Conservation (phyloP, 2,888 invertebrate species). For the Andrena haemorrhoa region DNA sequence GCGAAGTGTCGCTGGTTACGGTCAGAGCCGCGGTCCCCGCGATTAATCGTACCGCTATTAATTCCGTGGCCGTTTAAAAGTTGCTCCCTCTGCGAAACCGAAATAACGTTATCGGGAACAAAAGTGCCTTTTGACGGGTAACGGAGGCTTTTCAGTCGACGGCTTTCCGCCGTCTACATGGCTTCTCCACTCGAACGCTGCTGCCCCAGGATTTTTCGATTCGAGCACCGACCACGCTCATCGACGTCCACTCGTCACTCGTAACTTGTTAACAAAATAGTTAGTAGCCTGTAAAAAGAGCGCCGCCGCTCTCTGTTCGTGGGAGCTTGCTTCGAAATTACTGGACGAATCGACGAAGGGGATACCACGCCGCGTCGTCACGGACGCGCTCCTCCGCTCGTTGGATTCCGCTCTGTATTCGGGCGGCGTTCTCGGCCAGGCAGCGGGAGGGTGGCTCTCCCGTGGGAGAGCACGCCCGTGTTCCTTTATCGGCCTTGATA, state of each 20-base stretch:
- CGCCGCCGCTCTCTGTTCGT: neutral
- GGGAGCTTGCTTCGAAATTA: slow-evolving; percentile 6
- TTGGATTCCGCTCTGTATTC: slow-evolving; percentile 60
- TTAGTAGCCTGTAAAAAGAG: neutral
- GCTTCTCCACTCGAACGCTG: slow-evolving; percentile 13
- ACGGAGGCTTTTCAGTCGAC: slow-evolving; percentile 25
- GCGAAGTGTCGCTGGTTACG: slow-evolving; percentile 41
- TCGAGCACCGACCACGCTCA: neutral
- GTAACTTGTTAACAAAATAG: neutral
- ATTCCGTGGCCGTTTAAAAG: slow-evolving; percentile 49
- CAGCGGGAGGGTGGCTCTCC: slow-evolving; percentile 27
- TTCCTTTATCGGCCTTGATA: slow-evolving; percentile 70
- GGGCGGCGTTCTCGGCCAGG: slow-evolving; percentile 46
- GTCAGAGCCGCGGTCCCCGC: slow-evolving; percentile 24
- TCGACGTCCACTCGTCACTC: neutral
- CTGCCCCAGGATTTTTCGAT: slow-evolving; percentile 8
- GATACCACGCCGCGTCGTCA: neutral
- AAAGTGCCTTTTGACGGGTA: slow-evolving; percentile 14
- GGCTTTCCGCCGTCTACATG: neutral
- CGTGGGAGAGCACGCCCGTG: slow-evolving; percentile 59
- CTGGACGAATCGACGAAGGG: neutral
- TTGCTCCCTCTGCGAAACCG: slow-evolving; percentile 20
- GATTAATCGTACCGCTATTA: slow-evolving; percentile 59
- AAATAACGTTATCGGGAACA: slow-evolving; percentile 42
- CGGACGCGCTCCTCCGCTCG: slow-evolving; percentile 6